These are phyloP conservation scores for Pteromalus puparum DNA, from an alignment of 1,140 invertebrate species.

Conservation along the genomic window DNA sequence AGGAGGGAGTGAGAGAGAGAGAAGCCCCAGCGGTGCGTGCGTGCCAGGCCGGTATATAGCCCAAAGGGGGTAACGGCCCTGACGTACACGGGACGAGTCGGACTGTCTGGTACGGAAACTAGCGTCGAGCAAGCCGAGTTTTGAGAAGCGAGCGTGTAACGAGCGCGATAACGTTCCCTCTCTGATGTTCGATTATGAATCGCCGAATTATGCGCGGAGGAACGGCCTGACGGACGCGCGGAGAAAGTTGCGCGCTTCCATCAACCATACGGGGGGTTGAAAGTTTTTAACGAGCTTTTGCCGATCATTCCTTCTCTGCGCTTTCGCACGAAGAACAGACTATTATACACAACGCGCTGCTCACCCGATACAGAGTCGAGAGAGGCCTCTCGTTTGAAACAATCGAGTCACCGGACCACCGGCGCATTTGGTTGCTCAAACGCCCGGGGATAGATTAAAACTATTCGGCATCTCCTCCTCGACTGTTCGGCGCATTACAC, in stretches of 20 bases:
- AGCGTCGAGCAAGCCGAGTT: constrained; percentile 28
- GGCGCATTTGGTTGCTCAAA: not conserved
- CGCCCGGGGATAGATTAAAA: not conserved
- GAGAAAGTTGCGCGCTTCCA: not conserved
- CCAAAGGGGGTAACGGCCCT: constrained; percentile 27
- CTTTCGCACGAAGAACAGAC: too few species aligned
- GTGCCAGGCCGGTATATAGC: constrained; percentile 51
- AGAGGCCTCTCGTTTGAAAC: not conserved
- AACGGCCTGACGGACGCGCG: not conserved
- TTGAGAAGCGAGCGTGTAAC: not conserved
- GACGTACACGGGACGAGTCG: constrained; percentile 51
- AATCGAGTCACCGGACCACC: not conserved
- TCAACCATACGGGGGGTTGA: not conserved
- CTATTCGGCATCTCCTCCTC: not conserved
- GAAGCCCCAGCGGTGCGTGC: constrained; percentile 53
- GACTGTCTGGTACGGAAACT: constrained; percentile 63
- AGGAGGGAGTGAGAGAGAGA: constrained; percentile 20
- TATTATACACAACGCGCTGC: too few species aligned
- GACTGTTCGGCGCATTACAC: too few species aligned
- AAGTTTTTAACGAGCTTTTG: not conserved
- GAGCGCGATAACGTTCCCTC: constrained; percentile 15
- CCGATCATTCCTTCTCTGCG: not conserved
- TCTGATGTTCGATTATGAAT: constrained; percentile 42
- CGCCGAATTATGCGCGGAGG: constrained; percentile 24
- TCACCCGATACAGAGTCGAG: too few species aligned